Base-by-base conservation (phyloP, 1,140 invertebrate species). In the Caenorhabditis elegans region DNA sequence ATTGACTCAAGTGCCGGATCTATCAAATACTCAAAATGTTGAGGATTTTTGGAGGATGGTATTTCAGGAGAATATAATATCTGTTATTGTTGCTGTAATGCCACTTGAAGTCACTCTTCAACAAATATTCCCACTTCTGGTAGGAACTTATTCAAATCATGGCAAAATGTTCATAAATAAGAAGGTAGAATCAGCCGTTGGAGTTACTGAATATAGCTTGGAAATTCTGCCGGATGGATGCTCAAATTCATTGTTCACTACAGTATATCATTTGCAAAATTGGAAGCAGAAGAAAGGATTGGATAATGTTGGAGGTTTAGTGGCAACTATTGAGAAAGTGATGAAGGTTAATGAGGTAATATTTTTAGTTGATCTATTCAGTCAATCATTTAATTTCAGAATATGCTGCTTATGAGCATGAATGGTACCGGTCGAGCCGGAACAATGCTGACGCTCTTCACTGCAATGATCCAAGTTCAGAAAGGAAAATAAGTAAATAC, bases 21-120 rank as follows among this genome's bases (percentile, higher is more conserved):
- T 70, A 1, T 31, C 28, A 17, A 19, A 19, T 43, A 4, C 28
- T 17, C 17, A 10, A 34, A 90, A 87, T 84, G 24, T 98, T 36
- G 75, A 77, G 48, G 75, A 77, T 24, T 77, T 77, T 15, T 77
- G 75, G 75, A 77, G 75, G 19, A 77, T 77, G 75, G 36, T 77
- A n/a, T 77, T 77, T 13, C 75, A 77, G 4, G 75, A 46, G 4
- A 19, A 77, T 11, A 31, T 51, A 17, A 17, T 24, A 17, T 48
- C 43, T 2, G 19, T 77, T 19, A 46, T 77, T 2, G 19, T 77
- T 31, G 43, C 48, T n/a, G 15, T 47, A 0, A 77, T 77, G 43
- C 48, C 48, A 28, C 19, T 77, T 22, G 75, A 77, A 5, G 28
- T 48, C 0, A 77, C 43, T 34, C 26, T 48, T 10, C 43, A 51